Base-by-base conservation (phyloP, 2,888 invertebrate species). In the Protonemura montana region DNA sequence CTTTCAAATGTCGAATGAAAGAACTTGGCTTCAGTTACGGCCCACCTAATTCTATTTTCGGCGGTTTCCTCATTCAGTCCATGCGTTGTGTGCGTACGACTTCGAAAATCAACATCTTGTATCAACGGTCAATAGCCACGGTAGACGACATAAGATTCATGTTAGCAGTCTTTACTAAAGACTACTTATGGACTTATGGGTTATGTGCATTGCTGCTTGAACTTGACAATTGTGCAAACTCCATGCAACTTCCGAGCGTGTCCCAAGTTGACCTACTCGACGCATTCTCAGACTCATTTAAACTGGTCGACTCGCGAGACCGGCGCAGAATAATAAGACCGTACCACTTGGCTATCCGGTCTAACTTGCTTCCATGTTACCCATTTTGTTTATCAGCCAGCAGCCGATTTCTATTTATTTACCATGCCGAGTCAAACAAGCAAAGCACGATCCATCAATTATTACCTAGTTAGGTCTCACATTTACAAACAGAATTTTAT, bases 251-350 rank as follows among this genome's bases (percentile, higher is more conserved):
- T 59, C 16, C 59, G 21, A 59, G 59, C 59, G 59, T 59, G 21
- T 10, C 59, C 59, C 21, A 21, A 3, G 21, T 59, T 59, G 59
- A 59, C 59, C 59, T 59, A 59, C 59, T 59, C 59, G 59, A 7
- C 59, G 59, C 59, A 59, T 59, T 59, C 59, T 59, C 59, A 59
- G 59, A 59, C 59, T 59, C 59, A 59, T 59, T 59, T 59, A 59
- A 59, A 59, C 6, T 59, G 13, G 59, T 59, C 59, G 59, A 21
- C 59, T 59, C 59, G 59, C 59, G 59, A 59, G 59, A 59, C 59
- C 59, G 21, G 13, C 59, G 21, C 1, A 7, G 59, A 59, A 59
- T 59, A 59, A 21, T 59, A 59, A 59, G 6, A 59, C 16, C 21
- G 59, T 59, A 59, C 59, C 59, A 59, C 59, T 59, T 59, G 59